These are phyloP conservation scores for Clunio marinus DNA, from an alignment of 2,888 invertebrate genomes.

Conservation along the genomic window DNA sequence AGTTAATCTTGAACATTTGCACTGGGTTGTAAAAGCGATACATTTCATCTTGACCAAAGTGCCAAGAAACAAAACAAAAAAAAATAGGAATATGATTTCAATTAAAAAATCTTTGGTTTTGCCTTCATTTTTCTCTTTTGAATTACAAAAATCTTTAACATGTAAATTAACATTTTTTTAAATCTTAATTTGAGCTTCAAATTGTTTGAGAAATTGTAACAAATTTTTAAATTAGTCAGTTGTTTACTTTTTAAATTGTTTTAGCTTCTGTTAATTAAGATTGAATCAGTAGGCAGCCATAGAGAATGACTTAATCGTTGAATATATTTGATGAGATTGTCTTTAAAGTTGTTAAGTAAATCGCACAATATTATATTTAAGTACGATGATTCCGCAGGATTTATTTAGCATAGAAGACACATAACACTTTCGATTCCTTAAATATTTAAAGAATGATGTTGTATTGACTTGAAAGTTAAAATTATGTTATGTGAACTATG, in stretches of 20 bases:
- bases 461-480: neutral
- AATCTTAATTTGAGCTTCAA: conserved; percentile 26
- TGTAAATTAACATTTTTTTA: conserved; percentile 2
- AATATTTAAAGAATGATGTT: neutral
- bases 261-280: conserved; percentile 26
- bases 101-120: neutral
- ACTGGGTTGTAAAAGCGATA: conserved; percentile 8
- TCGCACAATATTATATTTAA: neutral
- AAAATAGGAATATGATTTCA: neutral
- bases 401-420: too few species aligned
- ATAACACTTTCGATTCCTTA: neutral
- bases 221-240: too few species aligned
- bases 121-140: neutral
- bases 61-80: too few species aligned
- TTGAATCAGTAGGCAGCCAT: conserved; percentile 3
- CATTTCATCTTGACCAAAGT: conserved; percentile 25
- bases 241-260: too few species aligned
- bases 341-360: neutral
- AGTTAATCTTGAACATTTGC: conserved; percentile 24
- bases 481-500: too few species aligned
- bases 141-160: neutral
- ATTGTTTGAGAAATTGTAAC: conserved; percentile 9
- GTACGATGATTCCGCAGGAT: conserved; percentile 11
- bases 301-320: neutral
- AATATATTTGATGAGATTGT: neutral